Base-by-base conservation (phyloP, 1,140 invertebrate species). In the Zaprionus africanus region DNA sequence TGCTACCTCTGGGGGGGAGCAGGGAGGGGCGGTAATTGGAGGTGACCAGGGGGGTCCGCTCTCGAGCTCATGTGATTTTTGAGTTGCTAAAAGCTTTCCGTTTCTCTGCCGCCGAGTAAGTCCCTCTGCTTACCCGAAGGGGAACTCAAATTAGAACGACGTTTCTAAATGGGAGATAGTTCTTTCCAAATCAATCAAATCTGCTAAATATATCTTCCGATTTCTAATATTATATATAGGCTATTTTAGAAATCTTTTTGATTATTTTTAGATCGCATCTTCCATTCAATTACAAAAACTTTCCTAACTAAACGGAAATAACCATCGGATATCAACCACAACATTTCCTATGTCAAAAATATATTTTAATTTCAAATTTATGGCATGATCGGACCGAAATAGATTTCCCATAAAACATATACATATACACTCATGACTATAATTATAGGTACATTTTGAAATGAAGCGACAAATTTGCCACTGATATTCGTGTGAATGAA, bases 31-130 rank as follows among this genome's bases (percentile, higher is more conserved):
- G 22, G 22, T 22, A 22, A 22, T 22, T 22, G 22, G 22, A 46
- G 36, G 41, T 38, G 28, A n/a, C 31, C 15, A n/a, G 36, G 68
- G 70, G 68, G 61, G 56, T 75, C 46, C 58, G 31, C 15, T 53
- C 31, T 17, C 46, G 53, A 31, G 15, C 70, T 41, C 72, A 75
- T 75, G 72, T 75, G 72, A 75, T 43, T 58, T 9, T 38, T 12
- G 34, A 65, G 24, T 43, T 71, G 80, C 83, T 86, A 83, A 86
- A 88, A 86, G 84, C 83, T 80, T 83, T 88, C 46, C 76, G 63
- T 31, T 38, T 24, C 66, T 78, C 65, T 61, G 73, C 72, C n/a
- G 41, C 41, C 7, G 1, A 43, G 31, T 11, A 34, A 34, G 15
- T 43, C 41, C 2, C n/a, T 43, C 13, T 1, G 41, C 3, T 7